Evolutionary conservation across 1,140 invertebrate genomes (phyloP).

Genomic region (Carposina sasakii): DNA sequence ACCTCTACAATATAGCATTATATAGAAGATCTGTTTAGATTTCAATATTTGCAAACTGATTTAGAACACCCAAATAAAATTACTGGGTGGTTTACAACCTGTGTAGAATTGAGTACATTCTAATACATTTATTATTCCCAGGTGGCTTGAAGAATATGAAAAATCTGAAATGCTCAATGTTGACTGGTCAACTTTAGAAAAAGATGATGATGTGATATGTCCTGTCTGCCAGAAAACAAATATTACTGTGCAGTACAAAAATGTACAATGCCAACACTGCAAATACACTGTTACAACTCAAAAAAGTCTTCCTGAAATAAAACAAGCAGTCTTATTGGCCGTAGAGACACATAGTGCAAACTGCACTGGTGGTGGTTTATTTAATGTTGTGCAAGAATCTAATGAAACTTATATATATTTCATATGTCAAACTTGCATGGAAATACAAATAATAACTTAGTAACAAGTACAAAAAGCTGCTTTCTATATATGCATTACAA

Average conservation of each 20-base stretch:
- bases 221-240: conserved; percentile 54
- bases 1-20: too few species aligned
- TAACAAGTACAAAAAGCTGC: too few species aligned
- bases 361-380: conserved; percentile 39
- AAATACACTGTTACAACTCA: conserved; percentile 34
- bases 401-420: conserved; percentile 48
- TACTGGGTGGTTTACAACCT: too few species aligned
- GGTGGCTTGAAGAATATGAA: conserved; percentile 58
- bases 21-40: too few species aligned
- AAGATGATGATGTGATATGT: conserved; percentile 54
- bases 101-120: too few species aligned
- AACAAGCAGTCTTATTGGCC: conserved; percentile 32
- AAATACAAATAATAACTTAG: conserved; percentile 48
- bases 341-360: conserved; percentile 40
- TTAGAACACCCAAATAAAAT: too few species aligned
- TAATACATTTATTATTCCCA: conserved; percentile 32
- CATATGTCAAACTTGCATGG: conserved; percentile 49
- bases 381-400: conserved; percentile 37
- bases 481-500: too few species aligned
- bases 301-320: conserved; percentile 34
- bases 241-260: conserved; percentile 26
- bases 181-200: conserved; percentile 44
- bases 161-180: conserved; percentile 41
- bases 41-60: too few species aligned
- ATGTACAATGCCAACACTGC: conserved; percentile 39